A percentile compares a stretch with the other conserved stretches of the same genome.
Conservation (phyloP, 2,113 vertebrate genomes). For the Hipposideros armiger region DNA sequence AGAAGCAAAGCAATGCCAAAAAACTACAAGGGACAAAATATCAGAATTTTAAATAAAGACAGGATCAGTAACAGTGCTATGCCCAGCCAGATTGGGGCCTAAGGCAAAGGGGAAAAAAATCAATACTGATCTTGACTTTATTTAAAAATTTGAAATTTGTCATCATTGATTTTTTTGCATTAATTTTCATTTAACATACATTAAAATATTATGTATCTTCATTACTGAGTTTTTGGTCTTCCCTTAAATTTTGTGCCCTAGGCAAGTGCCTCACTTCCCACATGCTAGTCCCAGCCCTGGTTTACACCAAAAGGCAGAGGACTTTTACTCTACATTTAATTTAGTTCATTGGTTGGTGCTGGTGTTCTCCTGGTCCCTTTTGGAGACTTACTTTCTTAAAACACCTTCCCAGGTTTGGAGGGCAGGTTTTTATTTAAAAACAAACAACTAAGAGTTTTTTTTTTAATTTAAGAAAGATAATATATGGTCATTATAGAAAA, state of each 20-base stretch:
- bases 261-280: not conserved
- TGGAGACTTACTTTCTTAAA: not conserved
- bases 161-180: not conserved
- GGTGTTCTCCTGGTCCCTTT: not conserved
- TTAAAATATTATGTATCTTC: constrained; percentile 29
- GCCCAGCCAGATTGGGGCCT: not conserved
- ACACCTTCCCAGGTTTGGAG: not conserved
- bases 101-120: constrained; percentile 26
- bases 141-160: constrained; percentile 23
- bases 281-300: not conserved
- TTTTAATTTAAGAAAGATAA: not conserved
- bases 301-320: not conserved
- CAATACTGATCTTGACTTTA: not conserved
- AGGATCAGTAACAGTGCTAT: constrained; percentile 7
- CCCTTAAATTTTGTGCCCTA: not conserved
- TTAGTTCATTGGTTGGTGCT: not conserved
- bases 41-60: constrained; percentile 53
- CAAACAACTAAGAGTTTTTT: not conserved
- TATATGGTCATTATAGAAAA: constrained; percentile 17
- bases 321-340: not conserved
- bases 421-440: constrained; percentile 56
- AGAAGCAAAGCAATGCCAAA: constrained; percentile 24
- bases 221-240: not conserved
- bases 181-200: constrained; percentile 32
- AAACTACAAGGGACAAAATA: not conserved